Base-by-base conservation (phyloP, 1,140 invertebrate genomes). In the Drosophila nigrodunni region DNA sequence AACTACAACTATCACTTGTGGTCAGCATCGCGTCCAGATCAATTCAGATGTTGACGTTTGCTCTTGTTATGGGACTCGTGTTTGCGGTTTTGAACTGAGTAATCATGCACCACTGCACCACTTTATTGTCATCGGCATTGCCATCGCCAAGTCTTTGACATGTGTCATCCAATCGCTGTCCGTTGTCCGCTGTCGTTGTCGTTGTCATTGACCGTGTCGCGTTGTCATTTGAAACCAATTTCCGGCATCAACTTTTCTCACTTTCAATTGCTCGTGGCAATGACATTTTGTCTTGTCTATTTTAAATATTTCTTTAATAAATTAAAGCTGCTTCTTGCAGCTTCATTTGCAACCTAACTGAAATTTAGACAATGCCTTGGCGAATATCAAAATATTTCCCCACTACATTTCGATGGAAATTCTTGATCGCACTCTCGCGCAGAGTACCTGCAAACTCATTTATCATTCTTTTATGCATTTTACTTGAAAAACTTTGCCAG, bases 381-480 rank as follows among this genome's bases (percentile, higher is more conserved):
- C 43, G 49, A 13, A 86, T 79, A 87, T 86, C 72, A 82, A 82
- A 30, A 78, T 72, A 86, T 74, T 75, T 54, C 64, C 50, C 49
- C 62, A 55, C 44, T 50, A 25, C 60, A 54, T 47, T 71, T 57
- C 68, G 13, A 58, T 58, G 11, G 44, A 49, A 47, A 54, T 50
- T 43, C 66, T 41, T 50, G 35, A 30, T 30, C 25, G 25, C 25
- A 30, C 25, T 30, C 13, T 47, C 34, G 44, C 39, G 18, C 18
- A 21, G 18, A 50, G 30, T 15, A 72, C 59, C 55, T 37, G 77
- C 43, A 35, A 30, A 60, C 78, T 80, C 85, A 88, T 88, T 88
- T 81, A 88, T 88, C 80, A 89, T 88, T 78, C 67, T 75, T 73
- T 47, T 62, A 74, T 81, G 85, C 78, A 76, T 83, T 75, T 80